Evolutionary conservation across 2,888 invertebrate species (phyloP), one percentile per base, ranked within the genome.

Genomic region (Stenoptilia bipunctidactyla): DNA sequence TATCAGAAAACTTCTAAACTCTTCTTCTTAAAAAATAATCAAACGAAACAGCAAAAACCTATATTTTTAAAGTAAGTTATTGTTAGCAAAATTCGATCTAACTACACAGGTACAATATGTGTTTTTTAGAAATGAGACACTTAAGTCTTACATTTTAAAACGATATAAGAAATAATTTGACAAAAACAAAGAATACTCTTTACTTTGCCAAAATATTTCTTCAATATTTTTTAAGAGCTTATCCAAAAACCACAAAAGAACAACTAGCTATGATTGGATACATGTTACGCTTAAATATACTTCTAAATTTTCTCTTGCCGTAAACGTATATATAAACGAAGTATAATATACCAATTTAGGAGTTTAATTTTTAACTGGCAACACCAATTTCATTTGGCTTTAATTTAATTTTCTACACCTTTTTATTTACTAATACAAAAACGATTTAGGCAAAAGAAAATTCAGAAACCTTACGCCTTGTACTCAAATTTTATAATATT

Each of bases 71-170:
- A 20, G 8, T 20, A 20, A 20, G 8, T 20, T 20, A 8, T 20
- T 20, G 20, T 20, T 20, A 20, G 68, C 10, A 12, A 73, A 80
- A 82, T 80, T 82, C 66, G 61, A 62, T 73, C 82, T 82, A 82
- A 69, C 82, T 82, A 82, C 72, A 76, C 82, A 82, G 82, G 82
- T 82, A 82, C 82, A 69, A 65, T 62, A 54, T 20, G 56, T 52
- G 51, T 56, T 54, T 56, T 50, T 36, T 20, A 15, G 36, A 39
- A 52, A 52, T 50, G 56, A 66, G 65, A 71, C 80, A 76, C 71
- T 79, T 80, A 76, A 63, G 72, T 66, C 73, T 73, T 79, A 79
- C 46, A 47, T 53, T 53, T 50, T 61, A 67, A 60, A 63, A 68
- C 70, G 68, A 72, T 47, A 38, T 42, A 52, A 57, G 55, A 20